Base-by-base conservation (phyloP, 2,888 invertebrate genomes). In the Cancer borealis region DNA sequence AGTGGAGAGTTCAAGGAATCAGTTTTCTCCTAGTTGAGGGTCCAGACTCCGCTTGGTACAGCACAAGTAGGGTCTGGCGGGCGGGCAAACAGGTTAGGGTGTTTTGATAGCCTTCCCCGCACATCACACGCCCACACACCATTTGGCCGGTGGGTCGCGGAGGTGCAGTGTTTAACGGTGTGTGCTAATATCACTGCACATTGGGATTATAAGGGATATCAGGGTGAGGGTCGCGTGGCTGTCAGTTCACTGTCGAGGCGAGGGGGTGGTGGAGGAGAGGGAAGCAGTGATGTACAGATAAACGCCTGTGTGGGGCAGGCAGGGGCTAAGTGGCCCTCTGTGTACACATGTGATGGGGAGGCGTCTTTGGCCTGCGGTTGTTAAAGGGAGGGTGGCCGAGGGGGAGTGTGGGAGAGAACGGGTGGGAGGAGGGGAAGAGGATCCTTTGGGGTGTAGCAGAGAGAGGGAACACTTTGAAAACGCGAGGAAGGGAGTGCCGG, bases 271-370 rank as follows among this genome's bases (percentile, higher is more conserved):
- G 79, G 79, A 79, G 79, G 26, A 30, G 26, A 26, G 79, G 26
- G 79, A 79, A 10, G 30, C 30, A 8, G n/a, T 79, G 79, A 79
- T 79, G 79, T 30, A 79, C 79, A 30, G 79, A 79, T 79, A 79
- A 79, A 30, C 79, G 79, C 30, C 79, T 79, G 79, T 30, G 79
- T 79, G 26, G 79, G 79, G 79, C 79, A 79, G 26, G 21, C 79
- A 30, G 79, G 30, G 79, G 30, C 79, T 79, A 79, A 79, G 79
- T 79, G 30, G 79, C 79, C 79, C 79, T 79, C 79, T 79, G 79
- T 79, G 79, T 79, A 79, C 79, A 79, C 79, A 79, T 79, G 79
- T 79, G 79, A 79, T 30, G 79, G 79, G 79, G 79, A 26, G 79
- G 79, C 79, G 79, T 79, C 30, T 30, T 66, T 79, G 79, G 30